Conservation (phyloP, 2,797 vertebrate genomes). For the Triplophysa bombifrons region DNA sequence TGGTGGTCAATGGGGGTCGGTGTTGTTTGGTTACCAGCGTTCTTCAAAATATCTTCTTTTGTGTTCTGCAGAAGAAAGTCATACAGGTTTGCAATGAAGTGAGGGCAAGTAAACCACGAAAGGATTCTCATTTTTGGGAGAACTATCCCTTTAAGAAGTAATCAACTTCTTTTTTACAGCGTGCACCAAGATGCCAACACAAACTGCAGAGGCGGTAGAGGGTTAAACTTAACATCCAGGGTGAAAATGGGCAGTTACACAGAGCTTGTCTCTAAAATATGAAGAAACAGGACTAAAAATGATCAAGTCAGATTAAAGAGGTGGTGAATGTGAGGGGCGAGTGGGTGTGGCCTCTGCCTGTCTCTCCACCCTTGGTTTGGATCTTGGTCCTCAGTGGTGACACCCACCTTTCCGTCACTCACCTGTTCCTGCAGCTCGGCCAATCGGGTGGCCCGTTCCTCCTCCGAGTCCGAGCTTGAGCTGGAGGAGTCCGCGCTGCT, state of each 20-base stretch:
- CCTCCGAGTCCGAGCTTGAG: conserved; percentile 93
- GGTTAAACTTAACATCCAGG: conserved; percentile 60
- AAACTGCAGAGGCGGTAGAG: conserved; percentile 61
- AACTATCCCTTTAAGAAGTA: conserved; percentile 12
- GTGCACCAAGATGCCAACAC: conserved; percentile 59
- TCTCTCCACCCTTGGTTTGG: conserved; percentile 55
- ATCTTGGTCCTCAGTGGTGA: conserved; percentile 56
- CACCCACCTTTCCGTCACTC: conserved; percentile 80
- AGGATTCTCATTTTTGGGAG: neutral
- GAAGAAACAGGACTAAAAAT: conserved; percentile 24
- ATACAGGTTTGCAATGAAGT: too few species aligned
- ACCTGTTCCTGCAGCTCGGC: conserved; percentile 98
- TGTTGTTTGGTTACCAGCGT: too few species aligned
- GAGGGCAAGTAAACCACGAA: too few species aligned
- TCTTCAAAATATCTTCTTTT: too few species aligned
- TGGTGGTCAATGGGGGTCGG: too few species aligned
- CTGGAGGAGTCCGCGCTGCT: conserved; percentile 94
- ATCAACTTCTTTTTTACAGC: conserved; percentile 41
- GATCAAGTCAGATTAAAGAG: conserved; percentile 26
- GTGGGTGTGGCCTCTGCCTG: conserved; percentile 31
- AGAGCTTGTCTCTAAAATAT: conserved; percentile 19
- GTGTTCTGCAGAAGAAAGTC: too few species aligned
- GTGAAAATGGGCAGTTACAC: conserved; percentile 42
- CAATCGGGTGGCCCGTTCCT: conserved; percentile 92
- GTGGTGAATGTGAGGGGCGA: conserved; percentile 6